Percentiles rank a stretch among this genome's conserved stretches.
Conservation (phyloP, 2,797 vertebrate species). For the Leucoraja ocellata region DNA sequence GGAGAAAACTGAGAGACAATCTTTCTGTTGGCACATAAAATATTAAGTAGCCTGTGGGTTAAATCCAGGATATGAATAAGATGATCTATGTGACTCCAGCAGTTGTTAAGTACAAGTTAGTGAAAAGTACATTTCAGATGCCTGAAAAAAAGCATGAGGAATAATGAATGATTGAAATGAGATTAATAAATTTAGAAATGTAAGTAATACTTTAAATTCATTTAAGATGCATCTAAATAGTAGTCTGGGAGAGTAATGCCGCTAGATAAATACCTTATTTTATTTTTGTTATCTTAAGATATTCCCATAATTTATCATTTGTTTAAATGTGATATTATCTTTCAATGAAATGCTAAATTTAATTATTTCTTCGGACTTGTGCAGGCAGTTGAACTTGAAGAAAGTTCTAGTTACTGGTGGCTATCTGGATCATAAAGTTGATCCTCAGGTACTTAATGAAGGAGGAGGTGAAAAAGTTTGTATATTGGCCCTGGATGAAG, state of each 20-base stretch:
- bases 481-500: conserved; percentile 81
- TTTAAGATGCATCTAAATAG: background rate
- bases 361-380: conserved; percentile 32
- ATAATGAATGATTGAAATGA: background rate
- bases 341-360: conserved; percentile 18
- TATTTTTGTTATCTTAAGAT: background rate
- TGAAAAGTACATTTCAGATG: background rate
- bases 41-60: background rate
- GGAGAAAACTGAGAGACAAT: background rate
- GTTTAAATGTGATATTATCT: background rate
- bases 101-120: background rate
- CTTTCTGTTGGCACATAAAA: background rate
- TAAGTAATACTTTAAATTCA: background rate
- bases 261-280: background rate
- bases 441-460: conserved; percentile 79
- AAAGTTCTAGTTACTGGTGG: conserved; percentile 88
- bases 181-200: background rate
- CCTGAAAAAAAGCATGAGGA: background rate
- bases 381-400: conserved; percentile 86
- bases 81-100: background rate
- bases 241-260: background rate
- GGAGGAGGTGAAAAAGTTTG: conserved; percentile 75
- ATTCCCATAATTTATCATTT: background rate
- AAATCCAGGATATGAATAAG: background rate
- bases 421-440: conserved; percentile 77